These are phyloP conservation scores for Pygocentrus nattereri DNA, from an alignment of 2,797 vertebrate species.

Conservation along the genomic window DNA sequence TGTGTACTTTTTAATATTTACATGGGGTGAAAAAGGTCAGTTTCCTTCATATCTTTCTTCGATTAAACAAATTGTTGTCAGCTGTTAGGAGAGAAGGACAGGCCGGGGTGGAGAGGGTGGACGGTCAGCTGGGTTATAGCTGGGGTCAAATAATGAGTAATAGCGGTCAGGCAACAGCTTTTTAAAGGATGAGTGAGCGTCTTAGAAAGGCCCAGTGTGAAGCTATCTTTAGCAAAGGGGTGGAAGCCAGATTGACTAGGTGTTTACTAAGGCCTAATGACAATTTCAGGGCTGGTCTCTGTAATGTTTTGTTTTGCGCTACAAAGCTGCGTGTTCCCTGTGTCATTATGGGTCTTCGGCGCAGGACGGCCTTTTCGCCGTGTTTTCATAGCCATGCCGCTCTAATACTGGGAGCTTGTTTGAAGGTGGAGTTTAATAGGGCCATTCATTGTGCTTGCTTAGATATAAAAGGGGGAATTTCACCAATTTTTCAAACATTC, in stretches of 20 bases:
- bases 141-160: slow-evolving; percentile 43
- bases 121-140: neutral
- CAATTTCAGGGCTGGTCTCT: slow-evolving; percentile 36
- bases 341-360: slow-evolving; percentile 49
- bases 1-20: slow-evolving; percentile 21
- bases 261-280: slow-evolving; percentile 51
- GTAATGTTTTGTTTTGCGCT: slow-evolving; percentile 50
- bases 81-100: neutral
- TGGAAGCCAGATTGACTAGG: slow-evolving; percentile 22
- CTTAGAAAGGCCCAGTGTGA: slow-evolving; percentile 34
- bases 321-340: slow-evolving; percentile 36
- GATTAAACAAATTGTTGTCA: slow-evolving; percentile 36
- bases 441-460: neutral
- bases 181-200: slow-evolving; percentile 49
- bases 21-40: neutral
- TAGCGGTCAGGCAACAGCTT: slow-evolving; percentile 44
- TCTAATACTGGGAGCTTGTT: neutral
- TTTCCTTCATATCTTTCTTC: neutral
- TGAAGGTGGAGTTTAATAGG: neutral
- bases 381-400: slow-evolving; percentile 9
- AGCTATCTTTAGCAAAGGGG: slow-evolving; percentile 51
- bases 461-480: no score
- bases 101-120: neutral
- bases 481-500: no score
- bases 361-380: neutral